phyloP scores from a whole-genome alignment of 2,113 vertebrate species.

The Barnardius zonarius region DNA sequence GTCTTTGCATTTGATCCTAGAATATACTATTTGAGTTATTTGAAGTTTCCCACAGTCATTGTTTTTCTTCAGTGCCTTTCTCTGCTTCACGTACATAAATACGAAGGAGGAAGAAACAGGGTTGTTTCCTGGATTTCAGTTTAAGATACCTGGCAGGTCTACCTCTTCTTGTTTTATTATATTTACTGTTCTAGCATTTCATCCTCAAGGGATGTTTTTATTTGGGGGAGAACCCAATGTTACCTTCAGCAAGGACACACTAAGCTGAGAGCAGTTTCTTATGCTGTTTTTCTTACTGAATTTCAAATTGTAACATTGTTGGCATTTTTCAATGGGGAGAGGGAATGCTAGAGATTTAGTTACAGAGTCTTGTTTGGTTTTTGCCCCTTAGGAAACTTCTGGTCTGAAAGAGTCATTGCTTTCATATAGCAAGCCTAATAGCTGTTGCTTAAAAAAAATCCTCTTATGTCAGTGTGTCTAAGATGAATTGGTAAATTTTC shows the following conservation, averaged over 20 bases:
- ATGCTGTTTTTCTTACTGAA: slow-evolving; percentile 5
- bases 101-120: not conserved
- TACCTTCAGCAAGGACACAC: not conserved
- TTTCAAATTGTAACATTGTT: not conserved
- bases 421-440: not conserved
- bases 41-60: not conserved
- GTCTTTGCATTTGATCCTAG: not conserved
- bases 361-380: not conserved
- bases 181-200: not conserved
- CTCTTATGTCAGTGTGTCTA: not conserved
- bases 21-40: not conserved
- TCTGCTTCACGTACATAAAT: not conserved
- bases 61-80: not conserved
- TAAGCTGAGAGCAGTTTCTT: not conserved
- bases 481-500: not conserved
- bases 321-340: not conserved
- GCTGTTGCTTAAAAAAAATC: not conserved
- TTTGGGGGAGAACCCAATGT: not conserved
- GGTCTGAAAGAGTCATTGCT: not conserved
- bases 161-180: not conserved
- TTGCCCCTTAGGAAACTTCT: slow-evolving; percentile 4
- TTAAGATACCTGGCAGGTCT: not conserved
- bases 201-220: not conserved
- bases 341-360: not conserved
- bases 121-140: not conserved